Evolutionary conservation across 2,797 vertebrate species (phyloP), one percentile per base, ranked within the genome.

Genomic region (Tragopan temminckii): DNA sequence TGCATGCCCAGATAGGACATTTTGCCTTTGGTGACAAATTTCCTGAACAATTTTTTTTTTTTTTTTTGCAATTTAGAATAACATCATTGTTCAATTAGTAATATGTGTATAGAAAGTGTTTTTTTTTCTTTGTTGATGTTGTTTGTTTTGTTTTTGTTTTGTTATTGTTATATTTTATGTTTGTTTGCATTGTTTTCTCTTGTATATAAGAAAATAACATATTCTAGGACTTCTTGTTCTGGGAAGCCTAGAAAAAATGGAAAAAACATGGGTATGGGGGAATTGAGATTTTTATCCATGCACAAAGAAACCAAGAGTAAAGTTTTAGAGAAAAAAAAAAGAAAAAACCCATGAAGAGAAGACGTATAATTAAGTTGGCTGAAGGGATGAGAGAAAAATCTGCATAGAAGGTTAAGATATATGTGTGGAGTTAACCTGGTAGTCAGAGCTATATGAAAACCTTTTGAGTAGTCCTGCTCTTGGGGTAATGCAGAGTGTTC

Each of bases 331-430:
- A 36, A 83, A 13, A 53, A 52, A 62, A 46, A 57, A 27, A 63
- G 6, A 43, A 43, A 80, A 83, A 74, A 9, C 0, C 1, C 2
- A 46, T 0, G 0, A 16, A 63, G 10, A 62, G 8, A n/a, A 76
- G 27, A 63, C 4, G 3, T 59, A 68, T n/a, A 71, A 46, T 53
- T 82, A 63, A 12, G 8, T 59, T 18, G 78, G 11, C 20, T 69
- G 57, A 89, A 78, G 16, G 11, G 9, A 59, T 8, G 3, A 57
- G 4, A 6, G 21, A 33, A 23, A 7, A 5, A 15, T 19, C 36
- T 79, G 5, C 35, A 18, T 38, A 67, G 27, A 58, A 76, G 18
- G 35, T 71, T 45, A 58, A 19, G 13, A 64, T 25, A 79, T 38
- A 52, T 21, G 4, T 58, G 7, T 59, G 7, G 29, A 59, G 63